These are phyloP conservation scores for Acrobasis repandana DNA, from an alignment of 2,888 invertebrate species.

Conservation along the genomic window DNA sequence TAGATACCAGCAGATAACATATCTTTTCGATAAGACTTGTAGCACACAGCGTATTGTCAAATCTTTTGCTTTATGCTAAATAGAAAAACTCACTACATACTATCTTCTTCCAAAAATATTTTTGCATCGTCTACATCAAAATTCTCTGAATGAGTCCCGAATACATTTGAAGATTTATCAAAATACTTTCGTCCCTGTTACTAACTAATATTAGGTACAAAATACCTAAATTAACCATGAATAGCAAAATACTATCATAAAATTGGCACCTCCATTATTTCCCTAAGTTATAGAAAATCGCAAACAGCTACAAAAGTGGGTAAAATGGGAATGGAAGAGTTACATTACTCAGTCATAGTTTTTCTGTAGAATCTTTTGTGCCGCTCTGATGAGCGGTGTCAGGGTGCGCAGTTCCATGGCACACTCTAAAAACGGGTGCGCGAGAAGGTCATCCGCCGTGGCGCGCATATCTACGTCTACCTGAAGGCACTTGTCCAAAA, in stretches of 20 bases:
- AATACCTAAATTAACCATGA: constrained; percentile 19
- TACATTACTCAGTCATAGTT: constrained; percentile 60
- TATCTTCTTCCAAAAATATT: constrained; percentile 28
- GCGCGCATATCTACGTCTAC: constrained; percentile 91
- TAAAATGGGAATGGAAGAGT: constrained; percentile 51
- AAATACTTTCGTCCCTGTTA: not conserved
- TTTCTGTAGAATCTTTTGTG: constrained; percentile 92
- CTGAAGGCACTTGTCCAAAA: constrained; percentile 94
- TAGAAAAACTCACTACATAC: not conserved
- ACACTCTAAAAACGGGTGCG: constrained; percentile 90
- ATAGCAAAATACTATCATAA: constrained; percentile 27
- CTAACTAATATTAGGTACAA: not conserved
- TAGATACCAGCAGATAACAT: constrained; percentile 64
- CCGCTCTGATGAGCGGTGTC: constrained; percentile 95
- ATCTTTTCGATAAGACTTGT: constrained; percentile 61
- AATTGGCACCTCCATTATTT: constrained; percentile 54
- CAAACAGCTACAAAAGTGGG: constrained; percentile 61
- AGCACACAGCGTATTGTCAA: constrained; percentile 46
- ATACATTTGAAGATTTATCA: not conserved
- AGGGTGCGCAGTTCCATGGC: constrained; percentile 91
- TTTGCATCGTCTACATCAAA: constrained; percentile 15
- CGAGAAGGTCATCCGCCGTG: constrained; percentile 89
- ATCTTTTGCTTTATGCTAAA: constrained; percentile 43
- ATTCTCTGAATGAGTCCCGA: not conserved
- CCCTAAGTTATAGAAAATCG: constrained; percentile 49